Percentiles rank a stretch among this genome's conserved stretches.
These are phyloP conservation scores for Drosophila basisetae DNA, from an alignment of 2,888 invertebrate genomes.

Conservation along the genomic window DNA sequence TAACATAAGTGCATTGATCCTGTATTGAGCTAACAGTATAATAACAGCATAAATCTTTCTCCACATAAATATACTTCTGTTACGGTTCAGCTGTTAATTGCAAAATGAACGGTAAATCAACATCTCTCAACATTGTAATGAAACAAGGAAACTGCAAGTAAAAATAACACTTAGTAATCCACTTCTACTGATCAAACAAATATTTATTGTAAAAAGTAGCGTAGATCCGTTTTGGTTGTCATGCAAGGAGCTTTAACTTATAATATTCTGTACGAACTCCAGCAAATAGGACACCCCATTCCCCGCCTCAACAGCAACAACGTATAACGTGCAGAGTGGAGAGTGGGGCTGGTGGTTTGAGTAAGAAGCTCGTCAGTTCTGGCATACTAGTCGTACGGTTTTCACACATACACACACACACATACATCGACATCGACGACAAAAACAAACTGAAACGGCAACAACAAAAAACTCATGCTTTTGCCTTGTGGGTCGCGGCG, in stretches of 20 bases:
- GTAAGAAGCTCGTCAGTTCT: constrained; percentile 52
- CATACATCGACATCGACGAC: constrained; percentile 36
- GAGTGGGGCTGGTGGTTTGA: constrained; percentile 26
- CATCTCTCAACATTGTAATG: background rate
- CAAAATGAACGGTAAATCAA: background rate
- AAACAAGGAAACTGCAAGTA: background rate
- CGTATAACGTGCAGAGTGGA: constrained; percentile 2
- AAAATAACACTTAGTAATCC: background rate
- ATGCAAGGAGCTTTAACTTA: constrained; percentile 2
- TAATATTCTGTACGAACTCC: constrained; percentile 8
- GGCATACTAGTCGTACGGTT: constrained; percentile 34
- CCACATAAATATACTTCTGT: background rate
- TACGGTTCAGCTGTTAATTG: background rate
- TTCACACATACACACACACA: constrained; percentile 10
- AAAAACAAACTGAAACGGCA: constrained; percentile 57
- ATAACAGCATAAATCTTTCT: background rate
- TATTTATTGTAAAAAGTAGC: background rate
- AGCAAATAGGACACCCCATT: constrained; percentile 33
- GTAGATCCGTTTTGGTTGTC: constrained; percentile 1
- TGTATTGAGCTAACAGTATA: background rate
- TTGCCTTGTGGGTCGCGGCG: constrained; percentile 60
- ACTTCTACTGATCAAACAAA: constrained; percentile 3
- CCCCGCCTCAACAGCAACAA: background rate
- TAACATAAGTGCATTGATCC: constrained; percentile 1
- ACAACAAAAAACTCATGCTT: constrained; percentile 55